A percentile compares a stretch with the other conserved stretches of the same genome.
Evolutionary conservation across 2,888 invertebrate species (phyloP).

Genomic region (Amphipyra tragopoginis): DNA sequence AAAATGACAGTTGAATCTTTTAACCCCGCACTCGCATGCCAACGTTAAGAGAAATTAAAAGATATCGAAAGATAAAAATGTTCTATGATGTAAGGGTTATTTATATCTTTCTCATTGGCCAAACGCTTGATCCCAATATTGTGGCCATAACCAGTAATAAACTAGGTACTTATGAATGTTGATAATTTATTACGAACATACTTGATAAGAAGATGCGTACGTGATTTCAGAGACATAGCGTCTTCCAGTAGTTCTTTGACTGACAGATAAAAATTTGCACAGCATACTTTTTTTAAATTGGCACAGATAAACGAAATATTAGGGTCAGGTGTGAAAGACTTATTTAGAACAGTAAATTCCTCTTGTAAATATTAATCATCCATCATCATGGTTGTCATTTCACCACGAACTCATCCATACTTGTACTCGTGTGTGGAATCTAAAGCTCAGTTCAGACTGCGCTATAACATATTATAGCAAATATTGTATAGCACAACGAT

Average conservation of each 20-base stretch:
- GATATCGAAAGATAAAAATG: slow-evolving; percentile 5
- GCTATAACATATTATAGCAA: too few relatives aligned
- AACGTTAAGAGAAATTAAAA: slow-evolving; percentile 1
- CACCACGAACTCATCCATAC: too few relatives aligned
- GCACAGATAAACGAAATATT: slow-evolving; percentile 2
- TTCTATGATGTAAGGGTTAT: slow-evolving; percentile 44
- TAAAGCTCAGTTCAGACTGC: too few relatives aligned
- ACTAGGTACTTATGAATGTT: slow-evolving; percentile 41
- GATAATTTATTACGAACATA: slow-evolving; percentile 64
- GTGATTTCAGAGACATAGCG: slow-evolving; percentile 76
- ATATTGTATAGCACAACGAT: too few relatives aligned
- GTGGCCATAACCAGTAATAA: slow-evolving; percentile 36
- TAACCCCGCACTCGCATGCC: neutral
- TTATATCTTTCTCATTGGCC: slow-evolving; percentile 45
- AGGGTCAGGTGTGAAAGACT: neutral
- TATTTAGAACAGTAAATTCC: too few relatives aligned
- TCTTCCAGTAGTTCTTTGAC: slow-evolving; percentile 26
- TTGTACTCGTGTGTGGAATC: too few relatives aligned
- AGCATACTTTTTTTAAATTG: slow-evolving; percentile 12
- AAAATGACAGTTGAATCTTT: neutral
- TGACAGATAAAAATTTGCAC: slow-evolving; percentile 18
- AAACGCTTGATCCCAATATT: slow-evolving; percentile 36
- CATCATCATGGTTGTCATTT: too few relatives aligned
- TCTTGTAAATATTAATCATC: too few relatives aligned
- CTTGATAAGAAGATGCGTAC: slow-evolving; percentile 82